Base-by-base conservation (phyloP, 2,797 vertebrate genomes). In the Crypturellus tataupa region DNA sequence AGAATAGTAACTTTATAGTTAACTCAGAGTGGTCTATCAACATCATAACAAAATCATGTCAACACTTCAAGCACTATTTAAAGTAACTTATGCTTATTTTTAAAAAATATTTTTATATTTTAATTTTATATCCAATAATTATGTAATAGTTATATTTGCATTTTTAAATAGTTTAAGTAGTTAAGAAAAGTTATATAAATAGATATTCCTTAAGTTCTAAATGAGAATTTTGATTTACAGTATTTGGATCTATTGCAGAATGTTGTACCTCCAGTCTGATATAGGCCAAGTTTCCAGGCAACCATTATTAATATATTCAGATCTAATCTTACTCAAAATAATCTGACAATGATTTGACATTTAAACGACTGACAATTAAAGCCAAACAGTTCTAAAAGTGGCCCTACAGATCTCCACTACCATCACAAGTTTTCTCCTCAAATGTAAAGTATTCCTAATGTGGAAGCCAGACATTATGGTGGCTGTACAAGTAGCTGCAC, bases 181-280 rank as follows among this genome's bases (percentile, higher is more conserved):
- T 31, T 68, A 58, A n/a, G n/a, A 87, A 67, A 89, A 91, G 84
- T 40, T 70, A 65, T 27, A 77, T 87, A 93, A 94, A 64, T 18
- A 78, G 78, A 35, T n/a, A 67, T 27, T 53, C 20, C 31, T 47
- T 42, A 33, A 9, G 67, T 56, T 84, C 75, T 64, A 78, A 90
- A 81, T 49, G 21, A 87, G 21, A 63, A 24, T 85, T 79, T 85
- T 27, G 33, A 59, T 87, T 93, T 93, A 85, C 37, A 77, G 42
- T 85, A 63, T 9, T 18, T 17, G 15, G 51, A 55, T 55, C 53
- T 63, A 64, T 55, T 94, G 77, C 49, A 51, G 16, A 19, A 76
- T 21, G 33, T 44, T 65, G 42, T 87, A 6, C 27, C 84, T 27
- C 29, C 25, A 44, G 14, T 40, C 27, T 73, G 29, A 76, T 24